Percentiles rank a stretch among this genome's conserved stretches.
phyloP scores from a whole-genome alignment of 2,888 invertebrate species.

The Argyresthia goedartella region DNA sequence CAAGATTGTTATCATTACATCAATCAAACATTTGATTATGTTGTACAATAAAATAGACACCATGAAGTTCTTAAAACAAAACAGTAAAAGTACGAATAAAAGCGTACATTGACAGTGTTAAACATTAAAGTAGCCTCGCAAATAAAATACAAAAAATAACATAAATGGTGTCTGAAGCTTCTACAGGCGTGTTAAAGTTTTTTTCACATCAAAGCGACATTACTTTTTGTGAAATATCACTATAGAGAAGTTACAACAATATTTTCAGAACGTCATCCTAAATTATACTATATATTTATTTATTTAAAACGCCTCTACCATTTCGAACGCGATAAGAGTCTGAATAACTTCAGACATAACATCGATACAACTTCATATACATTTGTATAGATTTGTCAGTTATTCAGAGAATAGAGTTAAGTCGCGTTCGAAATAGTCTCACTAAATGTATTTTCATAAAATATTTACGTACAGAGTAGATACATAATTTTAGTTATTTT shows the following conservation, averaged over 20 bases:
- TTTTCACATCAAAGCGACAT: neutral
- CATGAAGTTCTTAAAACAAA: neutral
- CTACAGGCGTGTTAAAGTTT: neutral
- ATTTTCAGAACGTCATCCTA: constrained; percentile 2
- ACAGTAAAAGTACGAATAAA: neutral
- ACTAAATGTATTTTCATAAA: no score
- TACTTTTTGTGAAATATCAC: neutral
- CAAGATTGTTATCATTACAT: no score
- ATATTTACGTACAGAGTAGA: no score
- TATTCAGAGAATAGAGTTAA: no score
- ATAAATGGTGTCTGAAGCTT: constrained; percentile 1
- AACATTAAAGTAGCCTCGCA: constrained; percentile 2
- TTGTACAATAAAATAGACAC: neutral
- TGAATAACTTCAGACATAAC: no score
- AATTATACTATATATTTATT: neutral
- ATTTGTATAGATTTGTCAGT: no score
- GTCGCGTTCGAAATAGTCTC: no score
- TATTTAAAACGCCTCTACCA: neutral
- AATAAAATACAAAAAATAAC: constrained; percentile 1
- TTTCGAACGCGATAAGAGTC: no score
- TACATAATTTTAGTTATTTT: neutral
- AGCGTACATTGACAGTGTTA: constrained; percentile 5
- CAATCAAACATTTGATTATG: no score
- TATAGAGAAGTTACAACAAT: neutral
- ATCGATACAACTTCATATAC: no score